Evolutionary conservation across 2,113 vertebrate species (phyloP), one percentile per base, ranked within the genome.

Genomic region (Larimichthys crocea): DNA sequence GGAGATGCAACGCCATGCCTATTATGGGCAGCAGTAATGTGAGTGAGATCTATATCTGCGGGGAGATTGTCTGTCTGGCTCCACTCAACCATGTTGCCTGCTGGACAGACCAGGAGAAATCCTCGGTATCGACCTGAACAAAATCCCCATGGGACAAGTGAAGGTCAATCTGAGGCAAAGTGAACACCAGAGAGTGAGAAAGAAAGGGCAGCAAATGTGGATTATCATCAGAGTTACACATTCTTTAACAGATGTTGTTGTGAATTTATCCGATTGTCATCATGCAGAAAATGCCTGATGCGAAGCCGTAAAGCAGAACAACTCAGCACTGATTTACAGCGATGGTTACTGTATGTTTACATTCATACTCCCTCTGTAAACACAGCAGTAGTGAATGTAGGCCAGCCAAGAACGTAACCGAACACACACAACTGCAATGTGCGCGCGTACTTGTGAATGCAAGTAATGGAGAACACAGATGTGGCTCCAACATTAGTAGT

Each of bases 11-110:
- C n/a, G 75, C 76, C 90, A 89, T 81, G 68, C 87, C 86, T 92
- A 88, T 92, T 92, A 92, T 86, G 82, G 87, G 72, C 89, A 85
- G 83, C 85, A 61, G 87, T 86, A 91, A 88, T 87, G 86, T 24
- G 79, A 89, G 87, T 59, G 86, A 90, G 86, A 91, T 91, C 88
- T 89, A 91, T 91, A 91, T 88, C 84, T 90, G 78, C 44, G 64
- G 72, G 74, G 14, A 78, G 77, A 85, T 79, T 57, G 73, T 84
- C 83, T 84, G 86, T 91, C 92, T 93, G 88, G 88, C 90, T 91
- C 92, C 86, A 82, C 79, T 86, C 79, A 71, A 83, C 87, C 67
- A 73, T 79, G 55, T 29, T 63, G 82, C 65, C 78, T 79, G 82
- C 73, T 52, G 79, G 87, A 88, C 67, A 31, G 69, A 69, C 50